Base-by-base conservation (phyloP, 2,113 vertebrate species). In the Callionymus lyra region DNA sequence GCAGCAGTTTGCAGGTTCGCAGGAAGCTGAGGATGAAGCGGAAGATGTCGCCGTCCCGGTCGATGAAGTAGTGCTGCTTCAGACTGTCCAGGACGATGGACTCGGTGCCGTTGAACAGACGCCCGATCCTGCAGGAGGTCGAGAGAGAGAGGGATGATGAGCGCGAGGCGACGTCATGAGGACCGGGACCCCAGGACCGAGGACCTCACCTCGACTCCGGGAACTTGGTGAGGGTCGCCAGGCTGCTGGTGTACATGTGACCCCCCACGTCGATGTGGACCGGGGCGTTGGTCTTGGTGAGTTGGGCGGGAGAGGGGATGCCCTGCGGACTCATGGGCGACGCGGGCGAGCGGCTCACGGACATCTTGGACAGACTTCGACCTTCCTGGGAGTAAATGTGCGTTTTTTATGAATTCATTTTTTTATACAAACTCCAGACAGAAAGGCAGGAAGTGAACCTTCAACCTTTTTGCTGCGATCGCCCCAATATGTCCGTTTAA, bases 61-160 rank as follows among this genome's bases (percentile, higher is more conserved):
- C 95, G 59, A 99, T 96, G 86, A 99, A 99, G 82, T 99, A 99
- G 82, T 99, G 95, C 65, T 99, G 95, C 80, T 99, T 99, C 84
- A 99, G 85, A 85, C 94, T 98, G 89, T 99, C 95, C 87, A 99
- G 74, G 59, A 99, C 95, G 65, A 99, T 99, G 67, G 95, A 94
- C 74, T 99, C 95, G 0, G 94, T 99, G 78, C 95, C 95, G 62
- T 99, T 98, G 87, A 99, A 99, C 69, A 99, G 89, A 58, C 93
- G 90, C 76, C 95, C 97, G 87, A 99, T 99, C 80, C 94, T 98
- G 82, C 21, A 8, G 21, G 21, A 27, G 4, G 8, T 27, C n/a
- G n/a, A n/a, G n/a, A n/a, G n/a, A n/a, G 21, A 27, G 4, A 8
- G 4, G 21, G 21, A 4, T 27, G 4, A 27, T 27, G 21, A 27